Evolutionary conservation across 2,113 vertebrate genomes (phyloP).

Genomic region (Camelus dromedarius): DNA sequence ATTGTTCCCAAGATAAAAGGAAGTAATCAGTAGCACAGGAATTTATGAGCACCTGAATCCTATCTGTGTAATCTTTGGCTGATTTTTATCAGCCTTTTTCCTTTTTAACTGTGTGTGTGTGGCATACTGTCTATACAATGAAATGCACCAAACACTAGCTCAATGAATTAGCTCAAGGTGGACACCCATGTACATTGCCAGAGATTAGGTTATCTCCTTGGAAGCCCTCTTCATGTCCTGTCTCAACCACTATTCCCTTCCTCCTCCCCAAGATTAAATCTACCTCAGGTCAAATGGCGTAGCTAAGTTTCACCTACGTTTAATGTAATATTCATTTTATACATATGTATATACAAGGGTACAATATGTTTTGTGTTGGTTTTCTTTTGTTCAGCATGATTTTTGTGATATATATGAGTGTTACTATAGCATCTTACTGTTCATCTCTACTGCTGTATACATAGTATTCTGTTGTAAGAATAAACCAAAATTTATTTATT

Average conservation of each 20-base stretch:
- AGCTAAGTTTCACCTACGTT: not conserved
- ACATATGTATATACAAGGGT: not conserved
- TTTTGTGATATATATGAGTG: not conserved
- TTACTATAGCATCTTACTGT: not conserved
- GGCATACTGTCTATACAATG: not conserved
- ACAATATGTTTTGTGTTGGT: not conserved
- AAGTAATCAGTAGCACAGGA: not conserved
- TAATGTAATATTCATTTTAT: not conserved
- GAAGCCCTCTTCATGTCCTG: not conserved
- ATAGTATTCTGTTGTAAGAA: not conserved
- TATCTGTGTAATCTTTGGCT: not conserved
- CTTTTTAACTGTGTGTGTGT: not conserved
- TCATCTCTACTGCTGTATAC: not conserved
- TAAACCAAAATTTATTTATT: not conserved
- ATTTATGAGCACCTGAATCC: not conserved
- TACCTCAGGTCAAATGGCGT: not conserved
- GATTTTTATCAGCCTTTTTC: not conserved
- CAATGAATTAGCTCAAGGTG: not conserved
- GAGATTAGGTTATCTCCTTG: not conserved
- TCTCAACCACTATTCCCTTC: not conserved
- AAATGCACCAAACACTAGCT: not conserved
- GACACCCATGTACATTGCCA: not conserved
- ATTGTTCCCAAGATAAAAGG: conserved; percentile 11
- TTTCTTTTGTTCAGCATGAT: not conserved
- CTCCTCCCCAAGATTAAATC: not conserved